Evolutionary conservation across 2,113 vertebrate species (phyloP).

Genomic region (Ceyx cyanopectus): DNA sequence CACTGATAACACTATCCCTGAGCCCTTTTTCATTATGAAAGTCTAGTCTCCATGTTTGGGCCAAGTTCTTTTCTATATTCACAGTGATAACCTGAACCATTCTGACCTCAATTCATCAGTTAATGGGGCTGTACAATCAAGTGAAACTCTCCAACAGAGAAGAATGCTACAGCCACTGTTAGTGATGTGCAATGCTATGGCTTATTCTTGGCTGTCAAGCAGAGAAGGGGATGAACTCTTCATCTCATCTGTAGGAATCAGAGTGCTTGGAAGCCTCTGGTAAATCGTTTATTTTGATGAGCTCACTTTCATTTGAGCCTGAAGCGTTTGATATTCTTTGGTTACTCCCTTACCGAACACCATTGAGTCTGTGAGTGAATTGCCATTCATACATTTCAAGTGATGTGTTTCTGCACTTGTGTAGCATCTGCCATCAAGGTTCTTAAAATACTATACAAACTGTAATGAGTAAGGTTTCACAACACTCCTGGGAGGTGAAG

Average conservation of each 20-base stretch:
- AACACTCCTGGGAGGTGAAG: not conserved
- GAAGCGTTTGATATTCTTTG: slow-evolving; percentile 26
- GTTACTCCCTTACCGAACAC: not conserved
- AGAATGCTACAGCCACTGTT: slow-evolving; percentile 20
- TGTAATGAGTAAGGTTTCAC: slow-evolving; percentile 16
- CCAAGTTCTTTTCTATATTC: slow-evolving; percentile 18
- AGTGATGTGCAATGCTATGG: not conserved
- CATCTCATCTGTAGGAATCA: slow-evolving; percentile 41
- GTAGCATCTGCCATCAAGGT: not conserved
- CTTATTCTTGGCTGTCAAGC: slow-evolving; percentile 49
- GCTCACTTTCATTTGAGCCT: slow-evolving; percentile 5
- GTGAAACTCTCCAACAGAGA: slow-evolving; percentile 46
- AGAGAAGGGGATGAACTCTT: slow-evolving; percentile 53
- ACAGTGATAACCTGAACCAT: not conserved
- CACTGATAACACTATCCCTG: not conserved
- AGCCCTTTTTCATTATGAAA: not conserved
- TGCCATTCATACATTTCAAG: not conserved
- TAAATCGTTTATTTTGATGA: slow-evolving; percentile 58
- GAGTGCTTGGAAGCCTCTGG: slow-evolving; percentile 28
- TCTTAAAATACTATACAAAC: not conserved
- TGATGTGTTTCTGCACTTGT: not conserved
- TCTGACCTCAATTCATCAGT: slow-evolving; percentile 45
- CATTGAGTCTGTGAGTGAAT: not conserved
- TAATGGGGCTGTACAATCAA: slow-evolving; percentile 43
- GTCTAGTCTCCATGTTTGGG: slow-evolving; percentile 20